A percentile compares a stretch with the other conserved stretches of the same genome.
Evolutionary conservation across 1,140 invertebrate genomes (phyloP).

Genomic region (Lordiphosa stackelbergi): DNA sequence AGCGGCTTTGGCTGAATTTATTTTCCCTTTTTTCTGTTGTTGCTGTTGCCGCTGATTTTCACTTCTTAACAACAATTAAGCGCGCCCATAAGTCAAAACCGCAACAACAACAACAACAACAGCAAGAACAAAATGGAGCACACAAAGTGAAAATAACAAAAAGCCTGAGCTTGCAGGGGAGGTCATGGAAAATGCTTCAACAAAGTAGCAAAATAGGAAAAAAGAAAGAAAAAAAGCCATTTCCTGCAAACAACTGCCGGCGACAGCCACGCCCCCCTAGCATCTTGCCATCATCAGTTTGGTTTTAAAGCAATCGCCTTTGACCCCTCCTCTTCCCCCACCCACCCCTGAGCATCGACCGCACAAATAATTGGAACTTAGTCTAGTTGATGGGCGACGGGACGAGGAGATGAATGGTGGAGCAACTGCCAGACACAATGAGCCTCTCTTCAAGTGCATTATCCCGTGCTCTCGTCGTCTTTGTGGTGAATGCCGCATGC

Average conservation of each 20-base stretch:
- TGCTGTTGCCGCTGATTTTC: constrained; percentile 57
- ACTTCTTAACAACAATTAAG: constrained; percentile 75
- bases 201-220: constrained; percentile 49
- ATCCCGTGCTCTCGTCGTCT: constrained; percentile 69
- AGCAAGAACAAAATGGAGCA: constrained; percentile 62
- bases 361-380: constrained; percentile 75
- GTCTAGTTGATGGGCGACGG: constrained; percentile 42
- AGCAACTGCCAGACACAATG: constrained; percentile 62
- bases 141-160: constrained; percentile 47
- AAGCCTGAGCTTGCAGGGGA: constrained; percentile 9
- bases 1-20: constrained; percentile 56
- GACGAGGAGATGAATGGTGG: constrained; percentile 6
- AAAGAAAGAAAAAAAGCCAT: constrained; percentile 50
- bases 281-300: constrained; percentile 1
- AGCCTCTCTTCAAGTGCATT: constrained; percentile 71
- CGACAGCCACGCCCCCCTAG: constrained; percentile 37
- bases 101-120: constrained; percentile 59
- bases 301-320: constrained; percentile 57
- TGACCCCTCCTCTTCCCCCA: constrained; percentile 8
- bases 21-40: constrained; percentile 45
- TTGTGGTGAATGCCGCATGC: constrained; percentile 51
- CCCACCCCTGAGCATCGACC: constrained; percentile 48
- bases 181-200: constrained; percentile 13
- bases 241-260: constrained; percentile 67
- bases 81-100: constrained; percentile 72